A percentile compares a stretch with the other conserved stretches of the same genome.
These are phyloP conservation scores for Ictalurus punctatus DNA, from an alignment of 2,113 vertebrate genomes.

Conservation along the genomic window DNA sequence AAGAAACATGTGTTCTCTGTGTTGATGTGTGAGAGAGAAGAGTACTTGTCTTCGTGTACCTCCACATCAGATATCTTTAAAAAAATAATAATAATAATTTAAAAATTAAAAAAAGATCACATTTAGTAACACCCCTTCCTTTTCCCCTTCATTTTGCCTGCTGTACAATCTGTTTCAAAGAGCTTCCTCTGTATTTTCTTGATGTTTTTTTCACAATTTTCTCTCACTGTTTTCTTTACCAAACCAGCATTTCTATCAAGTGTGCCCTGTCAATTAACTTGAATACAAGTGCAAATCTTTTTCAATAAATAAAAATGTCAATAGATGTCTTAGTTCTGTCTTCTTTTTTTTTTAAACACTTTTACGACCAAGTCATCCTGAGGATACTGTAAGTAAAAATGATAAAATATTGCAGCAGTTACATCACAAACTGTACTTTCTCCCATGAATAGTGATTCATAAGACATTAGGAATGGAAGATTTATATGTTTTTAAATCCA, in stretches of 20 bases:
- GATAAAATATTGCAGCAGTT: neutral
- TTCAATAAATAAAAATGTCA: constrained; percentile 28
- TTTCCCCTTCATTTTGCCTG: neutral
- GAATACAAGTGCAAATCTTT: constrained; percentile 40
- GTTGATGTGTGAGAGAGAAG: neutral
- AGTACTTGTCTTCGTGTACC: neutral
- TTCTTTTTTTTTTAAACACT: neutral
- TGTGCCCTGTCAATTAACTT: constrained; percentile 37
- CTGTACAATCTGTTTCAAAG: constrained; percentile 41
- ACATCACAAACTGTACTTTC: neutral
- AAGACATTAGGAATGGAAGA: neutral
- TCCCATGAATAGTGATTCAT: neutral
- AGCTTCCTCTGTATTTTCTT: constrained; percentile 15
- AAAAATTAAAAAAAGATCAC: neutral
- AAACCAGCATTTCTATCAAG: constrained; percentile 44
- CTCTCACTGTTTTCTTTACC: constrained; percentile 18
- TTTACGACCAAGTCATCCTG: neutral
- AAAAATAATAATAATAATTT: neutral
- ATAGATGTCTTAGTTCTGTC: neutral
- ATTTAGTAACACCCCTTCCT: neutral
- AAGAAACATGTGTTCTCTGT: constrained; percentile 17
- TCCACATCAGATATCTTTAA: constrained; percentile 14
- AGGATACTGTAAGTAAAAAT: neutral
- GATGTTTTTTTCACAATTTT: neutral
- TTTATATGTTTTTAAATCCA: neutral